Conservation (phyloP, 2,113 vertebrate species). For the Ifrita kowaldi region DNA sequence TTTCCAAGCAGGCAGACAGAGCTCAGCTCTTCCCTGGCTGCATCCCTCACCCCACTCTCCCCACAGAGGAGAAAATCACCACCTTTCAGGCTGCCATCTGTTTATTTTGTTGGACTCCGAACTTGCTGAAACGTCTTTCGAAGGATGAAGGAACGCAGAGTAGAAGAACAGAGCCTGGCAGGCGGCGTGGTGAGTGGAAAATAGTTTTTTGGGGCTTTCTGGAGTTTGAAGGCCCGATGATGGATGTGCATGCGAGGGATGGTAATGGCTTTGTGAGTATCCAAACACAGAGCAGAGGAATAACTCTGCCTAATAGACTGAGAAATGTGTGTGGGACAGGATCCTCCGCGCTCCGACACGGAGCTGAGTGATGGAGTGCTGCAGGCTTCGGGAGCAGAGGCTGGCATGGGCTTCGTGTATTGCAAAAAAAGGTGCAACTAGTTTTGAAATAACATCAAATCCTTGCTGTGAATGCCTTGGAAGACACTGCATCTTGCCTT, state of each 20-base stretch:
- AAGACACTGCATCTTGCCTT: background rate
- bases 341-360: background rate
- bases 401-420: background rate
- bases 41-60: background rate
- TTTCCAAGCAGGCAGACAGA: background rate
- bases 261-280: conserved; percentile 55
- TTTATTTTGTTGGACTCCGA: background rate
- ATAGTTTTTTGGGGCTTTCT: conserved; percentile 15
- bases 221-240: conserved; percentile 35
- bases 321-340: background rate
- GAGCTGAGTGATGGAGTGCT: background rate
- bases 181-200: conserved; percentile 57
- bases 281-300: conserved; percentile 20
- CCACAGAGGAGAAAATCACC: background rate
- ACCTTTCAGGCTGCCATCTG: conserved; percentile 34
- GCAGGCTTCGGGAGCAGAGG: background rate
- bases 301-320: conserved; percentile 8
- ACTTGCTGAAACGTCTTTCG: conserved; percentile 37
- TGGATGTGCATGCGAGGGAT: conserved; percentile 38
- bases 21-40: background rate
- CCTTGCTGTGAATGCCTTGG: background rate
- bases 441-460: background rate
- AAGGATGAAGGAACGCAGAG: conserved; percentile 35
- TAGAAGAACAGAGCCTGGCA: conserved; percentile 65
- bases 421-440: background rate